Evolutionary conservation across 2,113 vertebrate species (phyloP), one percentile per base, ranked within the genome.

Genomic region (Grus americana): DNA sequence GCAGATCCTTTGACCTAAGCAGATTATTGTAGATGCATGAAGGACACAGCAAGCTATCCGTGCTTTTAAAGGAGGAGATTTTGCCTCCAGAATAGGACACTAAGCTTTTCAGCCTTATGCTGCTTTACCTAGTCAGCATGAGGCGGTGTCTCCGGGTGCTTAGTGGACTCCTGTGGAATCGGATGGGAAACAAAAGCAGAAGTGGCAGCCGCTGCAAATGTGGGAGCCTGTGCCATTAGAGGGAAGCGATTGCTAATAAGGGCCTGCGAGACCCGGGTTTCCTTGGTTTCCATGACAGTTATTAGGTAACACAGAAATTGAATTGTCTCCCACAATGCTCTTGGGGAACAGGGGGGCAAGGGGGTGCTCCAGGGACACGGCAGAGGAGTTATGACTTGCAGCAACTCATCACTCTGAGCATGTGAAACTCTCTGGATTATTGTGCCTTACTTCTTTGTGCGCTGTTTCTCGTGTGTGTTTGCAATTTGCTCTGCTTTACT

Each of bases 281-380:
- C 97, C 97, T 97, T 97, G 95, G 98, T 98, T 98, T 98, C 98
- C 98, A 95, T 98, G 98, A 97, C 98, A 98, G 85, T 98, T 98
- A 98, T 98, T 98, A 98, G 98, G 98, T 97, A 98, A 96, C 96
- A 84, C 79, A 97, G 97, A 97, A 97, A 98, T 97, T 97, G 98
- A 98, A 97, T 97, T 95, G 97, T 97, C 97, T 98, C 97, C 97
- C 93, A 94, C 97, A 91, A 88, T 96, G 97, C 97, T 98, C 72
- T 49, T 81, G 93, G 92, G 97, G 94, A 71, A 23, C 9, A 88
- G 54, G 9, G 90, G 65, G 87, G 89, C 89, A 93, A 91, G 66
- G 44, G 97, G 91, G 74, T 95, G 95, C 90, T 95, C 86, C 79
- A 24, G 96, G 95, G 95, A 94, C 90, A 79, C 91, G 82, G 95